Base-by-base conservation (phyloP, 2,113 vertebrate species). In the Erythrolamprus reginae region DNA sequence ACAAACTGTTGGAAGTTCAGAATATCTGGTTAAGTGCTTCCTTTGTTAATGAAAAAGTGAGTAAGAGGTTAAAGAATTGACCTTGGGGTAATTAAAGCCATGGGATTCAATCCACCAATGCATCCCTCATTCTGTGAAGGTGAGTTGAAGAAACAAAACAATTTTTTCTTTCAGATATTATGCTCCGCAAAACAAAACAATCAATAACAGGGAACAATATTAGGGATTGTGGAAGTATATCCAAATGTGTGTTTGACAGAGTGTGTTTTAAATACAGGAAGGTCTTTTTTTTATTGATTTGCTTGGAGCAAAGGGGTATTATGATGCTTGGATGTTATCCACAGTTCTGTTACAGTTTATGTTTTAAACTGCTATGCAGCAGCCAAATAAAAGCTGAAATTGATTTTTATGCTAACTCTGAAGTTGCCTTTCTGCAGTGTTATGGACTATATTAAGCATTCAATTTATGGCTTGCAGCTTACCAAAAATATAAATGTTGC, bases 351-450 rank as follows among this genome's bases (percentile, higher is more conserved):
- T 94, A 92, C 93, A 94, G 94, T 94, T 95, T 92, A 91, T 95
- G 91, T 94, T 95, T 94, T 92, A 91, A 96, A 95, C 92, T 89
- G 90, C 93, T 96, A 91, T 84, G 23, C 1, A 91, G 94, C 89
- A 92, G 92, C 94, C 91, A 96, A 95, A 95, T 94, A 93, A 95
- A 95, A 95, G 85, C 93, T 94, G 89, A 93, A 96, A 96, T 96
- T 96, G 93, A 95, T 96, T 95, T 96, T 90, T 92, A 88, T 92
- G 89, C 91, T 93, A 95, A 94, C 94, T 94, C 96, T 95, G 96
- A 96, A 95, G 95, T 96, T 96, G 91, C 92, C 82, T 96, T 95
- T 95, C 90, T 93, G 89, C 84, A 94, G 47, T 89, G 91, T 92
- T 95, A 94, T 92, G 90, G 93, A 94, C 94, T 91, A 93, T 83